Conservation (phyloP, 2,888 invertebrate genomes). For the Agrotis puta region DNA sequence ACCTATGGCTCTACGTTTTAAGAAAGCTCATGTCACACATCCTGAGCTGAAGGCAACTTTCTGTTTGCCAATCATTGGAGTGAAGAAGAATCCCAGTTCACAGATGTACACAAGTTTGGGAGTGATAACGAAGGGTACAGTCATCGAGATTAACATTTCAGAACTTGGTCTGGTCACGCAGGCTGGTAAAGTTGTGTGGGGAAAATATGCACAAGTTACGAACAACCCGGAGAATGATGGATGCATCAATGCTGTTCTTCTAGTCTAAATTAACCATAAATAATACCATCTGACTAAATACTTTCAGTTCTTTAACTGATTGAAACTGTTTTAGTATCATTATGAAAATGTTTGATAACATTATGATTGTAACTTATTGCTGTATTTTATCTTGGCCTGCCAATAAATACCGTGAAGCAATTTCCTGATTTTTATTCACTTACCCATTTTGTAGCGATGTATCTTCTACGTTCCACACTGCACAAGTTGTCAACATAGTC, state of each 20-base stretch:
- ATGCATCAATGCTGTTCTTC: constrained; percentile 99
- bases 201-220: constrained; percentile 99
- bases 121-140: constrained; percentile 99
- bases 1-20: constrained; percentile 98
- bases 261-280: constrained; percentile 92
- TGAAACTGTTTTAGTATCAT: background rate
- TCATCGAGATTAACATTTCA: constrained; percentile 99
- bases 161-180: constrained; percentile 99
- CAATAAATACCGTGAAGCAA: constrained; percentile 69
- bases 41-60: constrained; percentile 99
- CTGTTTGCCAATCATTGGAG: constrained; percentile 98
- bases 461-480: background rate
- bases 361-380: constrained; percentile 14
- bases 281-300: constrained; percentile 66
- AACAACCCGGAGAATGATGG: constrained; percentile 99
- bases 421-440: constrained; percentile 51
- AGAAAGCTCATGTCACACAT: constrained; percentile 99
- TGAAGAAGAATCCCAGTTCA: constrained; percentile 99
- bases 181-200: constrained; percentile 99
- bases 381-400: constrained; percentile 17
- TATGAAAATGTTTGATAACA: constrained; percentile 10
- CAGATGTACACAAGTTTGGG: constrained; percentile 99
- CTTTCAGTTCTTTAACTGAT: constrained; percentile 28
- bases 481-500: background rate
- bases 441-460: constrained; percentile 25